phyloP scores from a whole-genome alignment of 2,797 vertebrate genomes.

The Danio aesculapii region DNA sequence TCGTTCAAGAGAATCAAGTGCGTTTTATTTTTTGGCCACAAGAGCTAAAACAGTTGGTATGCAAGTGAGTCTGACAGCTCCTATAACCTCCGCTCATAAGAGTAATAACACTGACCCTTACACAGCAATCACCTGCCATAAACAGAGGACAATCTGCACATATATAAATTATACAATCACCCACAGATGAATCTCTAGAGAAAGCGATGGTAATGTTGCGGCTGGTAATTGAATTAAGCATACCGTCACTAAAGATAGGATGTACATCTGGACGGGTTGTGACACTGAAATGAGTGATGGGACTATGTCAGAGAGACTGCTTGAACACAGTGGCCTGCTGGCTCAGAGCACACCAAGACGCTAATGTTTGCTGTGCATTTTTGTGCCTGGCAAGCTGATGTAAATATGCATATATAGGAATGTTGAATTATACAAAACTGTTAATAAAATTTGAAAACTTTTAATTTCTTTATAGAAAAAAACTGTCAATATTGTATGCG shows the following conservation, averaged over 20 bases:
- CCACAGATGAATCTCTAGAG: constrained; percentile 62
- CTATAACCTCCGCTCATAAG: constrained; percentile 68
- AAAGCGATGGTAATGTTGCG: constrained; percentile 57
- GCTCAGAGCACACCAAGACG: constrained; percentile 41
- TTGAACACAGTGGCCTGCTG: constrained; percentile 50
- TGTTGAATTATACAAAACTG: no score
- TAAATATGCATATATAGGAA: constrained; percentile 7
- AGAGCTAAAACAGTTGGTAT: constrained; percentile 65
- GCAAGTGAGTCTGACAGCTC: constrained; percentile 63
- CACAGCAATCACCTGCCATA: constrained; percentile 63
- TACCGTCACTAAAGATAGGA: constrained; percentile 49
- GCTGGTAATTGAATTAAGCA: constrained; percentile 60
- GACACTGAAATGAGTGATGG: constrained; percentile 56
- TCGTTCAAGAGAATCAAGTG: constrained; percentile 56
- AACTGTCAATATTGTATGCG: no score
- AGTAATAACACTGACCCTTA: constrained; percentile 61
- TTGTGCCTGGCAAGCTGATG: constrained; percentile 51
- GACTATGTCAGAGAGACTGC: constrained; percentile 59
- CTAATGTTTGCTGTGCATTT: constrained; percentile 50
- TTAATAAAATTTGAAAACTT: no score
- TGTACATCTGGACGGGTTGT: constrained; percentile 49
- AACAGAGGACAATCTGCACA: constrained; percentile 64
- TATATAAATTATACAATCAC: constrained; percentile 70
- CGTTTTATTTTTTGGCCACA: constrained; percentile 48
- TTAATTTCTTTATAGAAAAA: no score